Base-by-base conservation (phyloP, 2,113 vertebrate species). In the Zosterops hypoxanthus region DNA sequence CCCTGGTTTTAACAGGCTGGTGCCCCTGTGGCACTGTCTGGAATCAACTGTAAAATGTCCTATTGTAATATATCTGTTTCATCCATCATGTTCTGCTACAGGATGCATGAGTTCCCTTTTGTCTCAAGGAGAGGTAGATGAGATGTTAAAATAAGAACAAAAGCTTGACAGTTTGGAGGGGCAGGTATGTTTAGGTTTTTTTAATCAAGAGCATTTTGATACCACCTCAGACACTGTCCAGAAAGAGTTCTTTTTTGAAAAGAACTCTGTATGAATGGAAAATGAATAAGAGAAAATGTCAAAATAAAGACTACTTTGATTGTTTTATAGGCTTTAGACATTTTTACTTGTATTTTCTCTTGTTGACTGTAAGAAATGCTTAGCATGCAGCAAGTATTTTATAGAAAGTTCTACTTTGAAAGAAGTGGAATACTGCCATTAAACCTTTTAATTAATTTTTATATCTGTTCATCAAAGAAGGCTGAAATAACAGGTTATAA, bases 381-480 rank as follows among this genome's bases (percentile, higher is more conserved):
- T 71, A 90, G 24, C 61, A 41, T 82, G 73, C 52, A 91, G 4
- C 73, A 82, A 72, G n/a, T 73, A 39, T 70, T 88, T 75, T 72
- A 47, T 12, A 59, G 31, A 71, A 88, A 44, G 18, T 61, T 95
- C 41, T 47, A 15, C 44, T 90, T 86, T 87, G 70, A 91, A 94
- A 94, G 81, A 81, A 78, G 23, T 75, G 52, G 64, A 89, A 75
- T 92, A 88, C 70, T 89, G 57, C 19, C 69, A 44, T 94, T 96
- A 82, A 87, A 47, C 41, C 16, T 91, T 91, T 90, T 82, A 79
- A 75, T 92, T 95, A 78, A 52, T 89, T 87, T 90, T 63, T 82
- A 19, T 92, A 94, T 88, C 80, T 79, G 8, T 93, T 92, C 59
- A 78, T 94, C 83, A 92, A 61, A 91, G 81, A 81, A 89, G 31